A percentile compares a stretch with the other conserved stretches of the same genome.
These are phyloP conservation scores for Myotis lucifugus DNA, from an alignment of 2,113 vertebrate genomes.

Conservation along the genomic window DNA sequence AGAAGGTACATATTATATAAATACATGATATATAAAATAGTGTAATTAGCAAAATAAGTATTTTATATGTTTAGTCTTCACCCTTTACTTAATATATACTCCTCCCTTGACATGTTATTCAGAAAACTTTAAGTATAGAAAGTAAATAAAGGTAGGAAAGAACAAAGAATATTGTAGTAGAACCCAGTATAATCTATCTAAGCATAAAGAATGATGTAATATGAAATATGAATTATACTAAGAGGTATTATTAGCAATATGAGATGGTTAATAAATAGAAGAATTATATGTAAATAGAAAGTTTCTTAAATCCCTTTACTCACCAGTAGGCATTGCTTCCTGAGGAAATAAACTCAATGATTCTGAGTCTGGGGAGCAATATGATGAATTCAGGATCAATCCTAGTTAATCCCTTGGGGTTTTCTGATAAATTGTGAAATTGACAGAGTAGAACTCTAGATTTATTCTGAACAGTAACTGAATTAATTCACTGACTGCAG, in stretches of 20 bases:
- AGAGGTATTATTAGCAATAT: not conserved
- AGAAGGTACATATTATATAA: not conserved
- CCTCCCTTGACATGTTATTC: not conserved
- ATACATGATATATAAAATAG: not conserved
- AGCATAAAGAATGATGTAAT: not conserved
- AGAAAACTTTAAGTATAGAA: not conserved
- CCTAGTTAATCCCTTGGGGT: not conserved
- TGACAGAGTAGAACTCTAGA: not conserved
- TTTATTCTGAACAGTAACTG: slow-evolving; percentile 47
- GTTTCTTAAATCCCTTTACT: not conserved
- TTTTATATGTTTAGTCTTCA: not conserved
- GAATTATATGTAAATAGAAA: not conserved
- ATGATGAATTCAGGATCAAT: not conserved
- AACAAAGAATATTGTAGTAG: not conserved
- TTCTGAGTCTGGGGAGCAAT: not conserved
- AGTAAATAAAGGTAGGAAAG: not conserved
- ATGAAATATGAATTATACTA: not conserved
- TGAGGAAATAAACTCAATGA: not conserved
- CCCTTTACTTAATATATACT: not conserved
- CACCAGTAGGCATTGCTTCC: not conserved
- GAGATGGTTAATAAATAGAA: not conserved
- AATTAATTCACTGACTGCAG: slow-evolving; percentile 44
- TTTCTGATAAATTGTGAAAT: slow-evolving; percentile 39
- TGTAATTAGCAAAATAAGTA: not conserved
- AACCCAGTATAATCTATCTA: not conserved